Base-by-base conservation (phyloP, 2,888 invertebrate genomes). In the Junonia oenone region DNA sequence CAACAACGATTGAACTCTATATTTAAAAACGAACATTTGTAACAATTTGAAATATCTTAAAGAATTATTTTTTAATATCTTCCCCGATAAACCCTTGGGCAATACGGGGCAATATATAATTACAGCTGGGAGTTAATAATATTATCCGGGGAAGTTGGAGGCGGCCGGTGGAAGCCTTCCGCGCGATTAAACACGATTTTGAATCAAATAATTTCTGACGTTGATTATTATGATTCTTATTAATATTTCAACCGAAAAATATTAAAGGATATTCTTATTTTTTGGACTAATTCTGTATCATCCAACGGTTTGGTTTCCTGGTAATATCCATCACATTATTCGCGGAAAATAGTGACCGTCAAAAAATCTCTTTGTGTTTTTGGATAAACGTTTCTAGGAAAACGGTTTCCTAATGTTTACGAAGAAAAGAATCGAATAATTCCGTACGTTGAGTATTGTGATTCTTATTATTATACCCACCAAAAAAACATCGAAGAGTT, bases 91-190 rank as follows among this genome's bases (percentile, higher is more conserved):
- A n/a, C n/a, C n/a, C 51, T 15, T 15, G 8, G 37, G 45, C 45
- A 52, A 52, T 52, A 45, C 27, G 45, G 45, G 8, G 45, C 45
- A 15, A 22, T 37, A 45, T 31, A 52, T 52, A 52, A 52, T 52
- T 52, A 52, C 26, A 13, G 26, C 35, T 35, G 14, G 45, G 45
- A 45, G 35, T 33, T 52, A 52, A 52, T 52, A 50, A 29, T 26
- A 52, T 52, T 52, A 51, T 45, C 40, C 35, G 22, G 14, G 33
- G 17, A 51, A 35, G 26, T 35, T 45, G 6, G 22, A 33, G 22
- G 26, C 35, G 45, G 6, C 45, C 51, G 45, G 35, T 35, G 35
- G 48, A 48, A 48, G 37, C 22, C 14, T 37, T 26, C 4, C 31
- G 31, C 11, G 11, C n/a, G 31, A 33, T n/a, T 33, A 33, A 33